These are phyloP conservation scores for Cossypha caffra DNA, from an alignment of 2,797 vertebrate genomes.

Conservation along the genomic window DNA sequence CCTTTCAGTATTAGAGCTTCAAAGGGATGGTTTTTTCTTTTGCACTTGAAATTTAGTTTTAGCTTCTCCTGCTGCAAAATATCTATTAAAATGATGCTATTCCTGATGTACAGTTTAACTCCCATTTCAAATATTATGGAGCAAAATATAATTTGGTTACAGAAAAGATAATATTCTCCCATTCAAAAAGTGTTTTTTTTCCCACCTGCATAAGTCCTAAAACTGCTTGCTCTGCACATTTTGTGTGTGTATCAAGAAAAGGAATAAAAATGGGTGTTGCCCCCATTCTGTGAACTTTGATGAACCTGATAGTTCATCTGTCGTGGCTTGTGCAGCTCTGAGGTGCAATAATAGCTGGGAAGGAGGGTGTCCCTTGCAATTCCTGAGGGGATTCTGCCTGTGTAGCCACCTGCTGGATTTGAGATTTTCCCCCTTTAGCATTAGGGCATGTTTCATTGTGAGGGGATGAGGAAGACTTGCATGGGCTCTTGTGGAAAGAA, in stretches of 20 bases:
- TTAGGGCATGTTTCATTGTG: background rate
- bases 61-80: background rate
- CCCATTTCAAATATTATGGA: background rate
- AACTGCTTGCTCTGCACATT: background rate
- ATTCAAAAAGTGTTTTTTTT: background rate
- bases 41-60: background rate
- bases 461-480: background rate
- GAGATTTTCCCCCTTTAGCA: background rate
- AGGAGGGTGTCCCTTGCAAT: background rate
- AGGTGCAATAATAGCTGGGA: background rate
- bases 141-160: background rate
- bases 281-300: background rate
- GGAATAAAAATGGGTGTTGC: background rate
- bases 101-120: background rate
- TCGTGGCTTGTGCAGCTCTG: background rate
- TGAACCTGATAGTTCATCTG: background rate
- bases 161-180: background rate
- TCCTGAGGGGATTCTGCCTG: background rate
- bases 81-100: background rate
- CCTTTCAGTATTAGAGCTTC: constrained; percentile 18
- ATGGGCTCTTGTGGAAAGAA: background rate
- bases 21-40: background rate
- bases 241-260: background rate
- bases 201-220: background rate
- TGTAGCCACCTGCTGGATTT: background rate